phyloP scores from a whole-genome alignment of 1,140 invertebrate species.

The Solenopsis invicta region DNA sequence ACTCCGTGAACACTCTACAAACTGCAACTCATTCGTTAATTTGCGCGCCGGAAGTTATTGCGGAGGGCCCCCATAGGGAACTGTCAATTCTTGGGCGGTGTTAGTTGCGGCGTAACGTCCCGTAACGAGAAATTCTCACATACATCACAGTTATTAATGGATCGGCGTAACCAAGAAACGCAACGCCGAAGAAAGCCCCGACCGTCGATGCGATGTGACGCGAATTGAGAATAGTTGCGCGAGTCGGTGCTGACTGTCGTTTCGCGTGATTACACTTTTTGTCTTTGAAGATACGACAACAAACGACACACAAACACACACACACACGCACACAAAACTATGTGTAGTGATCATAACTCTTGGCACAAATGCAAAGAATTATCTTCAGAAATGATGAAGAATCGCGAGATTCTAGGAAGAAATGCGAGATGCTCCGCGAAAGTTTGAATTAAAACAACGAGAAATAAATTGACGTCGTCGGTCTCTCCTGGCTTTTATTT shows the following conservation, averaged over 20 bases:
- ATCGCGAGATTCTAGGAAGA: neutral
- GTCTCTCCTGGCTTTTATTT: slow-evolving; percentile 40
- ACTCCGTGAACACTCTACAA: slow-evolving; percentile 67
- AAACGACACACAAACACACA: neutral
- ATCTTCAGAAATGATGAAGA: neutral
- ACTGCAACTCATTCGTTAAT: slow-evolving; percentile 79
- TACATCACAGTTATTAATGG: slow-evolving; percentile 78
- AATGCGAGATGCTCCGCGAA: slow-evolving; percentile 15
- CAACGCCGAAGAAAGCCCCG: slow-evolving; percentile 56
- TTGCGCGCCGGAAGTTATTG: slow-evolving; percentile 75
- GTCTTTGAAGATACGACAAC: neutral
- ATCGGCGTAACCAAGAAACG: slow-evolving; percentile 51
- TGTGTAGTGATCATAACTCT: neutral
- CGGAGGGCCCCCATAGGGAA: slow-evolving; percentile 42
- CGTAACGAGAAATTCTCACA: slow-evolving; percentile 75
- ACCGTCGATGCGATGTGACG: slow-evolving; percentile 5
- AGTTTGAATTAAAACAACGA: slow-evolving; percentile 62
- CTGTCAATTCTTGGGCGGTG: slow-evolving; percentile 73
- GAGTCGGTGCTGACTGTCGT: neutral
- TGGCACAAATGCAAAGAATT: neutral
- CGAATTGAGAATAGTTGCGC: slow-evolving; percentile 53
- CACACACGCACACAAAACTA: too few relatives aligned
- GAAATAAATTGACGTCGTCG: slow-evolving; percentile 52
- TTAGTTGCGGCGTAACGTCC: slow-evolving; percentile 61
- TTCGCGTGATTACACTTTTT: slow-evolving; percentile 5